Base-by-base conservation (phyloP, 2,888 invertebrate genomes). In the Harpalus rufipes region DNA sequence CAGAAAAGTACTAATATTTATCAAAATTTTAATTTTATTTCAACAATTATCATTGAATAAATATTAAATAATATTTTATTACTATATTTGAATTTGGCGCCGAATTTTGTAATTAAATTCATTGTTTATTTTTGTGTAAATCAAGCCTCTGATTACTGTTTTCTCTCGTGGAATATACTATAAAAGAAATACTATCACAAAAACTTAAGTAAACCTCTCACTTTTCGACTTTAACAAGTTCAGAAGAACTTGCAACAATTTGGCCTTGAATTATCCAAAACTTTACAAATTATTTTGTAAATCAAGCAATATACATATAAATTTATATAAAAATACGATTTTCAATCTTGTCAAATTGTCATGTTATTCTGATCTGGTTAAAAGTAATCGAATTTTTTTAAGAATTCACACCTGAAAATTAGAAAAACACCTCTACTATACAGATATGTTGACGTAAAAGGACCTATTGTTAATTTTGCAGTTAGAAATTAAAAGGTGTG, bases 121-220 rank as follows among this genome's bases (percentile, higher is more conserved):
- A n/a, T n/a, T n/a, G n/a, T n/a, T n/a, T n/a, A n/a, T n/a, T n/a
- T n/a, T n/a, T n/a, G n/a, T n/a, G n/a, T n/a, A n/a, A n/a, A n/a
- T n/a, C n/a, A n/a, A n/a, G n/a, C n/a, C n/a, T n/a, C n/a, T n/a
- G n/a, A n/a, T n/a, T n/a, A n/a, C n/a, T n/a, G n/a, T n/a, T n/a
- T n/a, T n/a, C n/a, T n/a, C n/a, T n/a, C n/a, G n/a, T n/a, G n/a
- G n/a, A n/a, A n/a, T n/a, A n/a, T n/a, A n/a, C n/a, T n/a, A n/a
- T n/a, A n/a, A 81, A 83, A 39, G 58, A 74, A 83, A 83, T 76
- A 83, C 76, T 76, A 84, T 84, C 84, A 84, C 84, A 84, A 84
- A 78, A 84, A 78, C 39, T 58, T 84, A 84, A 84, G 84, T 84
- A 61, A 63, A 63, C 21, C 76, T 58, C 51, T 18, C 39, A 74